phyloP scores from a whole-genome alignment of 2,888 invertebrate genomes.

The Empis livida region DNA sequence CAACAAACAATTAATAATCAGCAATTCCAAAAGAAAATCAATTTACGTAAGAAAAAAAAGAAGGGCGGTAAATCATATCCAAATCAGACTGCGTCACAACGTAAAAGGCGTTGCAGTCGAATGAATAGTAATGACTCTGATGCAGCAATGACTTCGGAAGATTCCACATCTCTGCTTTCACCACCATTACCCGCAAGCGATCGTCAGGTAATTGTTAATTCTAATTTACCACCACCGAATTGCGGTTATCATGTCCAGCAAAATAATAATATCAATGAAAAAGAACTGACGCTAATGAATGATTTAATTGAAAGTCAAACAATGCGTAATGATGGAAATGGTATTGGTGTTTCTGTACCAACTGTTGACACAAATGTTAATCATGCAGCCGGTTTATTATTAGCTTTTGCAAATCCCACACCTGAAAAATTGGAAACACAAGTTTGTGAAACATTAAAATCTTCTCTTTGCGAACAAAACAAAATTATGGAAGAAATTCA shows the following conservation, averaged over 20 bases:
- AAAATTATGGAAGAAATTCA: constrained; percentile 10
- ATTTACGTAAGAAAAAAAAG: constrained; percentile 24
- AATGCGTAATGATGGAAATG: constrained; percentile 9
- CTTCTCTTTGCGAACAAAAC: constrained; percentile 15
- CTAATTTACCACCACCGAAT: constrained; percentile 10
- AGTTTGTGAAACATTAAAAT: neutral
- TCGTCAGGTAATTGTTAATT: neutral
- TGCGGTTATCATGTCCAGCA: constrained; percentile 16
- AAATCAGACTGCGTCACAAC: constrained; percentile 31
- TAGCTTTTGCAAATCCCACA: constrained; percentile 41
- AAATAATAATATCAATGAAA: neutral
- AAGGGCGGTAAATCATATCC: constrained; percentile 25
- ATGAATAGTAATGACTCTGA: constrained; percentile 68
- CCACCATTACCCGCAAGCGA: constrained; percentile 29
- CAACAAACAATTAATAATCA: neutral
- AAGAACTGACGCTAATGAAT: constrained; percentile 11
- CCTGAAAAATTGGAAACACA: neutral
- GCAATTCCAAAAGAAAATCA: constrained; percentile 1
- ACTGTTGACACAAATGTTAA: constrained; percentile 19
- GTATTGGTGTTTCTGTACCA: neutral
- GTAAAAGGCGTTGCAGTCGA: constrained; percentile 46
- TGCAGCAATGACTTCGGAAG: constrained; percentile 53
- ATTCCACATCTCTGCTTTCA: constrained; percentile 44
- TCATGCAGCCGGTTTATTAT: constrained; percentile 44
- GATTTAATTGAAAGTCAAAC: constrained; percentile 10